Evolutionary conservation across 2,888 invertebrate species (phyloP), one percentile per base, ranked within the genome.

Genomic region (Loripinus fragilis): DNA sequence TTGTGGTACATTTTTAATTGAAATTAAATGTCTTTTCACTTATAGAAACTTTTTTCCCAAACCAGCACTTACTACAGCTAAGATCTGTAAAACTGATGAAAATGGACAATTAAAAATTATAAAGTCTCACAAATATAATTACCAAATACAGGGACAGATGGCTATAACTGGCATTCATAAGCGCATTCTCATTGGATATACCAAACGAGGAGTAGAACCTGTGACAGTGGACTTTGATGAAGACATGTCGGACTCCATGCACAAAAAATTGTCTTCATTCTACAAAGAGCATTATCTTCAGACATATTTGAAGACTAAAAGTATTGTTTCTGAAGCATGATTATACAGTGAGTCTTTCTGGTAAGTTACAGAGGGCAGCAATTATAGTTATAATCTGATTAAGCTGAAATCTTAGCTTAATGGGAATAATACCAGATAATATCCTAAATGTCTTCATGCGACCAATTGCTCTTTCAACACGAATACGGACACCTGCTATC

Each of bases 401-500:
- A 12, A 71, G 33, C 15, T 66, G 23, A 38, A 66, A 71, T 64
- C 76, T 65, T 38, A 76, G 60, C 66, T 71, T 76, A 25, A 76
- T 38, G 15, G 71, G 71, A 48, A 76, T 76, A 23, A 71, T 71
- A 12, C 71, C 76, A 42, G 52, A 52, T 3, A 76, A 41, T 41
- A 71, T 76, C 25, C 65, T 65, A 55, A 66, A 71, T 2, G 76
- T 76, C 42, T 76, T 71, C 71, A 76, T 76, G 48, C 66, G 33
- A 17, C 76, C 0, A 2, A 76, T 76, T 20, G 76, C 76, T 23
- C 76, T n/a, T 50, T 76, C 71, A 2, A 69, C 69, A 50, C 50
- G 69, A 10, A 76, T 65, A 20, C 76, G 28, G 17, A 55, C 71
- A 38, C 71, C 28, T 17, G 76, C 70, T 15, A 76, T 70, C 20